Evolutionary conservation across 2,113 vertebrate genomes (phyloP), one percentile per base, ranked within the genome.

Genomic region (Mola mola): DNA sequence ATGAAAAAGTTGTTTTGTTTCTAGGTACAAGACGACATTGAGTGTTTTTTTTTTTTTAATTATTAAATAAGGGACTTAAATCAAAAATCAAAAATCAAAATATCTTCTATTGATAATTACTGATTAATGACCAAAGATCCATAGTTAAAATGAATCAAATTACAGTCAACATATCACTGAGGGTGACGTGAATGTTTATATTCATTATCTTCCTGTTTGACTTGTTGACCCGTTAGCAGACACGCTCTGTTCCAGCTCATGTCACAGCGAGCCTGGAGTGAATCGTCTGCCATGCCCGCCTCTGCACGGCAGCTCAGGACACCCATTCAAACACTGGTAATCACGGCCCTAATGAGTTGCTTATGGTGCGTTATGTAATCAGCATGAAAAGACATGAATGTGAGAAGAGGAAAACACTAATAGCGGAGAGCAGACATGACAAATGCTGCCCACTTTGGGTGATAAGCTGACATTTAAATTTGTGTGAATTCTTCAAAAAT

Each of bases 341-440:
- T 69, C 37, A 42, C 15, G 6, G 20, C 6, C 40, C 57, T 72
- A 68, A 74, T 51, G 65, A 65, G 49, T 29, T 22, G 29, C 65
- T 78, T 58, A 73, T 60, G 60, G 60, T 42, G 65, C 8, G 12
- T 80, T 75, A 81, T 79, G 43, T 48, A 78, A 86, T 79, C 57
- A 67, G 36, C 13, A 29, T 15, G 72, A 51, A 37, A 60, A 75
- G 53, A 21, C 48, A 29, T 1, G 15, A 68, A 71, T 4, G n/a
- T 61, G 67, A 60, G 47, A 78, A 49, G 53, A 49, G 19, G 29
- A 33, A 21, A 48, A 62, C 52, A 34, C 20, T 0, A 42, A 41
- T 71, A 78, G 75, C 52, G 31, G 15, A 64, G 29, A 61, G 48
- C 56, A 80, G 59, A 64, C 2, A 10, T 11, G 19, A 31, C 33